Evolutionary conservation across 2,888 invertebrate species (phyloP).

Genomic region (Charanyca ferruginea): DNA sequence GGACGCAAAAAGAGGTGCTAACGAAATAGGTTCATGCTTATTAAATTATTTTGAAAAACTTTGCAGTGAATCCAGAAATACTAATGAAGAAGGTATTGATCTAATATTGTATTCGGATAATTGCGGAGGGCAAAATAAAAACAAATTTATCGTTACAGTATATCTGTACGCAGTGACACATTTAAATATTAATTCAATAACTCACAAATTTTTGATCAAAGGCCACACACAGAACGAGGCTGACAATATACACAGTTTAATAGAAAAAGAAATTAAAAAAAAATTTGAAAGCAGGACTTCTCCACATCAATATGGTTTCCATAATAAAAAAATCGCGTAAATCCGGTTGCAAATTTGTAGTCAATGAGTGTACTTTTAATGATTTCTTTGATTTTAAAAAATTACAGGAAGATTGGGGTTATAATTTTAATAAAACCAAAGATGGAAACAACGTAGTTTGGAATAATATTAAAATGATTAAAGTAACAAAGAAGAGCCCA

Average conservation of each 20-base stretch:
- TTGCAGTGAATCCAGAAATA: background rate
- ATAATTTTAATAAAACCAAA: slow-evolving; percentile 5
- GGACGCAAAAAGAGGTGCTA: slow-evolving; percentile 8
- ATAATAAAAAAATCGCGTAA: no score
- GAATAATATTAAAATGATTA: slow-evolving; percentile 5
- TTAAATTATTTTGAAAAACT: slow-evolving; percentile 1
- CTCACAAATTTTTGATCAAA: background rate
- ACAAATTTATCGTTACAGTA: background rate
- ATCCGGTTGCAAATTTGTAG: background rate
- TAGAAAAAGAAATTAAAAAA: slow-evolving; percentile 9
- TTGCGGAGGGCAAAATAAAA: slow-evolving; percentile 7
- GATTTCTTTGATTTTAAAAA: slow-evolving; percentile 2
- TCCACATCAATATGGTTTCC: no score
- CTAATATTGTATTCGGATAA: no score
- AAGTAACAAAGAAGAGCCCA: slow-evolving; percentile 1
- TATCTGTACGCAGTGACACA: slow-evolving; percentile 5
- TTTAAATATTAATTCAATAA: background rate
- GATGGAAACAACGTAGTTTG: background rate
- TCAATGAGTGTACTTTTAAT: slow-evolving; percentile 3
- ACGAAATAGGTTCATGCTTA: slow-evolving; percentile 8
- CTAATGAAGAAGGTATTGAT: no score
- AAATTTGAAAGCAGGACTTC: no score
- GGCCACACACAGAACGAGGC: slow-evolving; percentile 7
- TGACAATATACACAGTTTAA: background rate
- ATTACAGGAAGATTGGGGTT: slow-evolving; percentile 1